phyloP scores from a whole-genome alignment of 2,797 vertebrate species.

The Silurus aristotelis region DNA sequence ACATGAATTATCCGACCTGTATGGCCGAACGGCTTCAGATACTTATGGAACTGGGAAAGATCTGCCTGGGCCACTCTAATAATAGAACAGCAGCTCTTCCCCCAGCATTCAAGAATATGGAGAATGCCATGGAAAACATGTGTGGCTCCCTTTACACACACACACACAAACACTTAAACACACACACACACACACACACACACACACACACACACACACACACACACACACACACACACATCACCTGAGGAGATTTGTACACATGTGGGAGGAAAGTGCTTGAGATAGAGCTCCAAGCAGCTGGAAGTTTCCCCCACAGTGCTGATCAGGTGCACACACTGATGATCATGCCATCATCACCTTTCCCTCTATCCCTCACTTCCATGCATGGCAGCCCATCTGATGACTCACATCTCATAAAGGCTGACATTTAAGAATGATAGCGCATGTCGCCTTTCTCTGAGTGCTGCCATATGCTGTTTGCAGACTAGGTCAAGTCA shows the following conservation, averaged over 20 bases:
- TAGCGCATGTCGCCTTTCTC: slow-evolving; percentile 31
- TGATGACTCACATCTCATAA: slow-evolving; percentile 46
- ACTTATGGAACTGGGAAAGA: slow-evolving; percentile 41
- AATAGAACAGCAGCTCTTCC: slow-evolving; percentile 71
- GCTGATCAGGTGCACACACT: slow-evolving; percentile 47
- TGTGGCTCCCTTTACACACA: slow-evolving; percentile 33
- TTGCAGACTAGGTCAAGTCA: slow-evolving; percentile 36
- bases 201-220: slow-evolving; percentile 18
- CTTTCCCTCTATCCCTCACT: slow-evolving; percentile 20
- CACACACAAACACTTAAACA: slow-evolving; percentile 26
- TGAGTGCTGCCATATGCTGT: slow-evolving; percentile 40
- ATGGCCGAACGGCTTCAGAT: slow-evolving; percentile 24
- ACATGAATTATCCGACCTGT: slow-evolving; percentile 30
- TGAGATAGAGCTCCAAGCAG: slow-evolving; percentile 22
- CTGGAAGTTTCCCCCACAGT: slow-evolving; percentile 35
- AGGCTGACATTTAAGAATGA: slow-evolving; percentile 44
- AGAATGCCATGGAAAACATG: slow-evolving; percentile 44
- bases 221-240: slow-evolving; percentile 26
- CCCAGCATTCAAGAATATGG: slow-evolving; percentile 75
- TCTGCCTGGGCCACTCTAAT: slow-evolving; percentile 62
- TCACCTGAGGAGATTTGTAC: slow-evolving; percentile 26
- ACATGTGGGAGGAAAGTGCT: slow-evolving; percentile 22
- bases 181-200: slow-evolving; percentile 41
- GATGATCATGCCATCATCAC: slow-evolving; percentile 36
- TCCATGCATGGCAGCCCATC: slow-evolving; percentile 17